Evolutionary conservation across 1,140 invertebrate genomes (phyloP).

Genomic region (Brachionus sp.): DNA sequence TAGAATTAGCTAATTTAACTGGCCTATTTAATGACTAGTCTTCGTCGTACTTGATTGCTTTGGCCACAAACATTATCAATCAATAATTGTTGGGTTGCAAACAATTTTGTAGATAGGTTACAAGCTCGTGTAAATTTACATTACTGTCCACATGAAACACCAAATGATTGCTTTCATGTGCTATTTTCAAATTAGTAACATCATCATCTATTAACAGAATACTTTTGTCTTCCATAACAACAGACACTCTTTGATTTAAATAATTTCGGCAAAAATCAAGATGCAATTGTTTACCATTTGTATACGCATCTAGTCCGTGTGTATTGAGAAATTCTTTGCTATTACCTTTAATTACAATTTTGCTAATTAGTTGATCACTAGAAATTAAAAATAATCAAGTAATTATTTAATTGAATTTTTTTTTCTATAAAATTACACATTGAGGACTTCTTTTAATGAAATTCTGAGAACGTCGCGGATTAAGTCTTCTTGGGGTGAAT

Average conservation of each 20-base stretch:
- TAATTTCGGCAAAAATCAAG: neutral
- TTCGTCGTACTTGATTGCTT: neutral
- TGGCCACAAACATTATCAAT: neutral
- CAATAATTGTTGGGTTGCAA: neutral
- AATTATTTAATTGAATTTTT: neutral
- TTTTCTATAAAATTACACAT: neutral
- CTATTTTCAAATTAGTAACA: constrained; percentile 19
- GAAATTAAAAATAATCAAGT: neutral
- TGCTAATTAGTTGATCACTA: neutral
- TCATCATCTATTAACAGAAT: constrained; percentile 40
- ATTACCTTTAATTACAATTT: constrained; percentile 32
- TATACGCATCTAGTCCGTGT: neutral
- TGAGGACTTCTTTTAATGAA: neutral
- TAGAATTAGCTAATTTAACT: neutral
- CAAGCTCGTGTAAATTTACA: neutral
- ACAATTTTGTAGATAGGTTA: neutral
- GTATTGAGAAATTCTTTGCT: neutral
- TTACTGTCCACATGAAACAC: neutral
- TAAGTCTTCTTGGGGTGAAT: constrained; percentile 52
- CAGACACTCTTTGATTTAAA: neutral
- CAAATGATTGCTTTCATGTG: neutral
- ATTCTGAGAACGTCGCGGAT: constrained; percentile 53
- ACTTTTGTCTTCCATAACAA: neutral
- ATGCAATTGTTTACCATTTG: constrained; percentile 40
- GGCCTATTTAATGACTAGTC: neutral